Evolutionary conservation across 35 echinoderm and acorn worm species (phyloP).

Genomic region (Ptychodera flava): DNA sequence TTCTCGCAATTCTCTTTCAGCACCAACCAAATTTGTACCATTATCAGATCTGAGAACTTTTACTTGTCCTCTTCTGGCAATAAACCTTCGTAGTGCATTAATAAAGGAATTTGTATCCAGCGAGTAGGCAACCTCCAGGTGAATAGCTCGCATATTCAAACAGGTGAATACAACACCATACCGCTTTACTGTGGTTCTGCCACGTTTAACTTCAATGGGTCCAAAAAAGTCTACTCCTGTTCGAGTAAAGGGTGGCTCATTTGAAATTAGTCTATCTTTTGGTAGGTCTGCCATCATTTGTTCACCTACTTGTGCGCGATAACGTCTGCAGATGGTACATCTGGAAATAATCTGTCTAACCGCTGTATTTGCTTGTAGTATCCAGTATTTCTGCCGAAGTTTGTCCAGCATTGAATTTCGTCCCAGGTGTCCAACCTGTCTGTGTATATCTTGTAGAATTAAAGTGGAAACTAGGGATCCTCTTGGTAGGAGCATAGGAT

Average conservation of each 20-base stretch:
- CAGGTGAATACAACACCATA: conserved; percentile 14
- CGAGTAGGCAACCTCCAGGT: conserved; percentile 19
- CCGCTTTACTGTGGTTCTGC: background rate
- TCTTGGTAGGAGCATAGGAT: conserved; percentile 23
- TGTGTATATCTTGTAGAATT: conserved; percentile 22
- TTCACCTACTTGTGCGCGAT: conserved; percentile 14
- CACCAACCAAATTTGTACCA: conserved; percentile 31
- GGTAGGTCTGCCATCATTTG: conserved; percentile 35
- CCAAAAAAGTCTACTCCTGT: conserved; percentile 10
- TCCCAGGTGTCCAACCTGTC: conserved; percentile 17
- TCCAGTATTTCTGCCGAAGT: conserved; percentile 22
- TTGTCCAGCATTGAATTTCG: conserved; percentile 13
- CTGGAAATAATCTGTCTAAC: background rate
- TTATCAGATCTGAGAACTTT: conserved; percentile 40
- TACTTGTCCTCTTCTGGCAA: conserved; percentile 24
- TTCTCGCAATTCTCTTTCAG: conserved; percentile 1
- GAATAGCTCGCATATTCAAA: conserved; percentile 7
- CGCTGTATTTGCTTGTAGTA: background rate
- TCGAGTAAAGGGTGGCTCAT: conserved; percentile 13
- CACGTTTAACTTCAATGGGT: background rate
- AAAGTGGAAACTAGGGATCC: background rate
- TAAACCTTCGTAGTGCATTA: conserved; percentile 30
- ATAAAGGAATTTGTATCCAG: conserved; percentile 35
- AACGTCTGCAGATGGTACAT: conserved; percentile 6
- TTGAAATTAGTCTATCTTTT: conserved; percentile 3